Percentiles rank a stretch among this genome's conserved stretches.
Evolutionary conservation across 2,113 vertebrate species (phyloP).

Genomic region (Eleginops maclovinus): DNA sequence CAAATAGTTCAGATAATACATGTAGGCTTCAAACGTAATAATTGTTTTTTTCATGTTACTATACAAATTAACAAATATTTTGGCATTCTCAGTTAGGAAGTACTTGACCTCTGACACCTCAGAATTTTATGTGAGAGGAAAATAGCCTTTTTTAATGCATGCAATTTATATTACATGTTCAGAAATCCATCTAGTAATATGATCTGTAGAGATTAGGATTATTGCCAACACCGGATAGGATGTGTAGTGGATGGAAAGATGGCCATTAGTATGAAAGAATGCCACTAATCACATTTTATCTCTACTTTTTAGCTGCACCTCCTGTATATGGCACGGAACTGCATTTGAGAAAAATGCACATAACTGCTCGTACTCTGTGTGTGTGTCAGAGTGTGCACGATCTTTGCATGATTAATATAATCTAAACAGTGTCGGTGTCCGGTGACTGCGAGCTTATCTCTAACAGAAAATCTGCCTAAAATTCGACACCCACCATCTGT

Average conservation of each 20-base stretch:
- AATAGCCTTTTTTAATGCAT: constrained; percentile 23
- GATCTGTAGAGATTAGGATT: constrained; percentile 54
- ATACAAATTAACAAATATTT: not conserved
- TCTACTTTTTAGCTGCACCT: constrained; percentile 10
- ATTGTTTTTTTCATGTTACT: not conserved
- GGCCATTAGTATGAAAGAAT: constrained; percentile 14
- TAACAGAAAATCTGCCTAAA: constrained; percentile 75
- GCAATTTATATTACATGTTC: not conserved
- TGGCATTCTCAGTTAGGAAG: not conserved
- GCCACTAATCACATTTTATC: constrained; percentile 44
- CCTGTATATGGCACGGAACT: not conserved
- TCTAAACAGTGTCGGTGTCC: constrained; percentile 69
- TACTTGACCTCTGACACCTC: not conserved
- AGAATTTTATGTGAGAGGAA: not conserved
- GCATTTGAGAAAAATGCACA: constrained; percentile 6
- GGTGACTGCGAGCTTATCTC: constrained; percentile 70
- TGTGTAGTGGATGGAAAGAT: constrained; percentile 29
- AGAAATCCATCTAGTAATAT: constrained; percentile 23
- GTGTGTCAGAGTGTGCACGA: constrained; percentile 15
- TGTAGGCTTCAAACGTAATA: no score
- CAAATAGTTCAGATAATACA: not conserved
- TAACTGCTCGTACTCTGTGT: not conserved
- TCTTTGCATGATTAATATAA: constrained; percentile 72
- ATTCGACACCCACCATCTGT: constrained; percentile 76
- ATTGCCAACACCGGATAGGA: constrained; percentile 33